Conservation (phyloP, 1,140 invertebrate species). For the Drosophila eugracilis region DNA sequence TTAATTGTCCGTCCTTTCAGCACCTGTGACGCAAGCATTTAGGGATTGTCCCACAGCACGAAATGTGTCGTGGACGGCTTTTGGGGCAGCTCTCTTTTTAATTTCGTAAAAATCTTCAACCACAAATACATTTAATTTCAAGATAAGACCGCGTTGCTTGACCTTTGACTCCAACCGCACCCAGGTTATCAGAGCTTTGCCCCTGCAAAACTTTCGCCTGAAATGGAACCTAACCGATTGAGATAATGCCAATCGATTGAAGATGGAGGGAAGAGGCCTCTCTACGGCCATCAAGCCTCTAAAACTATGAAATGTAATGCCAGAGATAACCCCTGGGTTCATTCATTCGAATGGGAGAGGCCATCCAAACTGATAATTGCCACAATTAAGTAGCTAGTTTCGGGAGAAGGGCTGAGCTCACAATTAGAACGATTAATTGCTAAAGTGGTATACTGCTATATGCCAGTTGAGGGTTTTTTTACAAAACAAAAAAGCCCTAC, state of each 20-base stretch:
- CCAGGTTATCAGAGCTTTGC: constrained; percentile 60
- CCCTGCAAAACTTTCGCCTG: constrained; percentile 22
- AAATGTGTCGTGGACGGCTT: constrained; percentile 54
- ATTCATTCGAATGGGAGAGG: neutral
- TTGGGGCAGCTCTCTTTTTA: constrained; percentile 50
- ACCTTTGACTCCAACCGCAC: constrained; percentile 48
- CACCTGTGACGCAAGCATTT: constrained; percentile 17
- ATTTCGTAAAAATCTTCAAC: constrained; percentile 70
- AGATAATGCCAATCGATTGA: constrained; percentile 50
- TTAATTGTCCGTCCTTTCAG: constrained; percentile 26
- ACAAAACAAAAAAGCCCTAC: neutral
- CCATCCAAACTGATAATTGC: constrained; percentile 38
- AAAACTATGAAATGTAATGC: constrained; percentile 28
- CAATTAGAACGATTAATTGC: constrained; percentile 27
- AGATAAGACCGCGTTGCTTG: constrained; percentile 46
- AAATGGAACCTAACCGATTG: constrained; percentile 28
- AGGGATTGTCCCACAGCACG: constrained; percentile 61
- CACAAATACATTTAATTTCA: constrained; percentile 22
- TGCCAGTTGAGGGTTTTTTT: neutral
- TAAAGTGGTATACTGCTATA: neutral
- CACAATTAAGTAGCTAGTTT: constrained; percentile 42
- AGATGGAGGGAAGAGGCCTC: neutral
- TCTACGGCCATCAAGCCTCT: neutral
- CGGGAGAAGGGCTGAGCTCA: constrained; percentile 17
- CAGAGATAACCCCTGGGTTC: constrained; percentile 37